Conservation (phyloP, 1,140 invertebrate genomes). For the Drosophila eugracilis region DNA sequence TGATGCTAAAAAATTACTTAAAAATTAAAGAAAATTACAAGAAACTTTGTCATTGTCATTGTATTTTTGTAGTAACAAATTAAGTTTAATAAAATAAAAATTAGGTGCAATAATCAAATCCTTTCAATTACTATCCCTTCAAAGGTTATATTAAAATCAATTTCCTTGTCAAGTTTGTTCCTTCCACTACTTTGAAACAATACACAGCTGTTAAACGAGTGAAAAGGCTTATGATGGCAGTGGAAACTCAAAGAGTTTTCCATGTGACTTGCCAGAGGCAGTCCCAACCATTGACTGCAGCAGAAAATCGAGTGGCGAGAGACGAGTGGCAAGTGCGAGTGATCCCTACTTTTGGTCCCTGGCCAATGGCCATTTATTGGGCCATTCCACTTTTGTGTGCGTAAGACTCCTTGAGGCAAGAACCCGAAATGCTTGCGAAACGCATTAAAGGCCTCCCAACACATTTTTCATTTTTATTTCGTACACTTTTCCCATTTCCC, state of each 20-base stretch:
- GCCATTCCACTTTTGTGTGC: slow-evolving; percentile 46
- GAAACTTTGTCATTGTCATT: too few relatives aligned
- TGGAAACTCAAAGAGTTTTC: slow-evolving; percentile 69
- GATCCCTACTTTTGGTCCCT: slow-evolving; percentile 31
- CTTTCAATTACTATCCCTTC: too few relatives aligned
- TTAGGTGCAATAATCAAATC: too few relatives aligned
- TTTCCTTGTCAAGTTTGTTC: background rate
- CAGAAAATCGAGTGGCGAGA: slow-evolving; percentile 12
- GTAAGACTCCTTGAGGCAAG: slow-evolving; percentile 35
- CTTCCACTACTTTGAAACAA: background rate
- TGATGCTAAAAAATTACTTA: too few relatives aligned
- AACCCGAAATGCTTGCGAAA: slow-evolving; percentile 55
- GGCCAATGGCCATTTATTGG: slow-evolving; percentile 64
- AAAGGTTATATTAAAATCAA: too few relatives aligned
- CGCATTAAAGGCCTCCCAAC: slow-evolving; percentile 76
- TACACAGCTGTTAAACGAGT: slow-evolving; percentile 14
- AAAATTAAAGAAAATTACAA: too few relatives aligned
- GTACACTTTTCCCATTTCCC: slow-evolving; percentile 20
- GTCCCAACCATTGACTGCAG: slow-evolving; percentile 36
- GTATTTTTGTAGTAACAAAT: too few relatives aligned
- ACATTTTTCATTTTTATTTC: slow-evolving; percentile 61
- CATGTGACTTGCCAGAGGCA: slow-evolving; percentile 59
- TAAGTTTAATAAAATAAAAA: too few relatives aligned
- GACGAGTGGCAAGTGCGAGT: slow-evolving; percentile 14
- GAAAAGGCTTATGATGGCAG: slow-evolving; percentile 36